Conservation (phyloP, 2,113 vertebrate species). For the Gymnarchus niloticus region DNA sequence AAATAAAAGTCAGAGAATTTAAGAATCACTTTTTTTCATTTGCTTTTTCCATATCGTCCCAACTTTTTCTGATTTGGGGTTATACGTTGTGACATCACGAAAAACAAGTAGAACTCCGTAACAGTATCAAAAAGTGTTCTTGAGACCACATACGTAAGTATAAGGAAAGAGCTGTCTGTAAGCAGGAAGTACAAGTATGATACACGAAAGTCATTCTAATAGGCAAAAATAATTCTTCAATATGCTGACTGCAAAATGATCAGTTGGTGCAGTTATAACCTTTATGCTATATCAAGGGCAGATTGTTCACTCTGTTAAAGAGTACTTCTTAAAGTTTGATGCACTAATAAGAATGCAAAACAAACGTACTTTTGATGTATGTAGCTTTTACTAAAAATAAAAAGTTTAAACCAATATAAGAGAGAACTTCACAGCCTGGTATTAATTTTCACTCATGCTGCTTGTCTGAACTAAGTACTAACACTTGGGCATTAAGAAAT, state of each 20-base stretch:
- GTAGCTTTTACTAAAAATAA: neutral
- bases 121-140: neutral
- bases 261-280: neutral
- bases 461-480: neutral
- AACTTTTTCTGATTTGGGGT: too few species aligned
- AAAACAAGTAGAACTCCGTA: neutral
- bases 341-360: neutral
- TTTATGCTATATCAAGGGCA: neutral
- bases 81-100: neutral
- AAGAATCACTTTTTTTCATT: neutral
- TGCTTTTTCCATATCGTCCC: too few species aligned
- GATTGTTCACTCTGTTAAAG: neutral
- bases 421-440: neutral
- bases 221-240: neutral
- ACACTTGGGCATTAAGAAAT: neutral
- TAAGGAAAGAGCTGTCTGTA: neutral
- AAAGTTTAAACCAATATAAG: neutral
- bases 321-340: neutral
- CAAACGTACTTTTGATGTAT: neutral
- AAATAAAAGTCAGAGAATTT: too few species aligned
- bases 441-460: neutral
- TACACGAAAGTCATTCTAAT: neutral
- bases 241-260: neutral
- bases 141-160: neutral
- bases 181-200: neutral